Conservation (phyloP, 2,113 vertebrate species). For the Pelmatolapia mariae region DNA sequence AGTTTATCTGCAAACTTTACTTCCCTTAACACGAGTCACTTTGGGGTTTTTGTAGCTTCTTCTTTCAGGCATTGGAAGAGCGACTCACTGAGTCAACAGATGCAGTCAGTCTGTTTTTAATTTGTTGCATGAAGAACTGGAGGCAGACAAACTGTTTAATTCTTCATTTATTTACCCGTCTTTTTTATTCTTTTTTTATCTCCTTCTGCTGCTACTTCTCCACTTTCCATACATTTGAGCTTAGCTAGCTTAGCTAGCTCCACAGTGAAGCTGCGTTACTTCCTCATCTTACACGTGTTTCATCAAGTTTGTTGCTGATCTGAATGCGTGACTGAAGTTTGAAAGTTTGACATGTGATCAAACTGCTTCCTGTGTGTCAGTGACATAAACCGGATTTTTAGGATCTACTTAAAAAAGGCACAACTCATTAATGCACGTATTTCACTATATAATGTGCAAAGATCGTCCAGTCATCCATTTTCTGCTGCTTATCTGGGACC, state of each 20-base stretch:
- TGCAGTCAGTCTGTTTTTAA: background rate
- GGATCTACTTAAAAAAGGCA: background rate
- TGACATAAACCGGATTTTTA: background rate
- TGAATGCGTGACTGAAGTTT: background rate
- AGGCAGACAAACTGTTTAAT: background rate
- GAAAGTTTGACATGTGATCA: background rate
- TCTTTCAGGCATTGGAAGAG: background rate
- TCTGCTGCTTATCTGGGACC: background rate
- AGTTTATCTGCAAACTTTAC: background rate
- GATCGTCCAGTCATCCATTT: background rate
- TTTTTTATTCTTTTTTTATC: background rate
- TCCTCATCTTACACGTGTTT: background rate
- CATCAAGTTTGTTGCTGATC: background rate
- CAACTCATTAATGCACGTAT: background rate
- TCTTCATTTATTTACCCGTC: accelerated
- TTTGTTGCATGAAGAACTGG: background rate
- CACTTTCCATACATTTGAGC: background rate
- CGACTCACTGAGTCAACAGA: background rate
- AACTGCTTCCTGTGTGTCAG: background rate
- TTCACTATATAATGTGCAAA: background rate
- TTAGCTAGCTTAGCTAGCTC: background rate
- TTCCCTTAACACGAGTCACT: accelerated
- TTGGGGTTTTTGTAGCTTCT: background rate
- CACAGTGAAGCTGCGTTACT: background rate
- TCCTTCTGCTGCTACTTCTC: background rate